A percentile compares a stretch with the other conserved stretches of the same genome.
phyloP scores from a whole-genome alignment of 2,797 vertebrate species.

The Erpetoichthys calabaricus region DNA sequence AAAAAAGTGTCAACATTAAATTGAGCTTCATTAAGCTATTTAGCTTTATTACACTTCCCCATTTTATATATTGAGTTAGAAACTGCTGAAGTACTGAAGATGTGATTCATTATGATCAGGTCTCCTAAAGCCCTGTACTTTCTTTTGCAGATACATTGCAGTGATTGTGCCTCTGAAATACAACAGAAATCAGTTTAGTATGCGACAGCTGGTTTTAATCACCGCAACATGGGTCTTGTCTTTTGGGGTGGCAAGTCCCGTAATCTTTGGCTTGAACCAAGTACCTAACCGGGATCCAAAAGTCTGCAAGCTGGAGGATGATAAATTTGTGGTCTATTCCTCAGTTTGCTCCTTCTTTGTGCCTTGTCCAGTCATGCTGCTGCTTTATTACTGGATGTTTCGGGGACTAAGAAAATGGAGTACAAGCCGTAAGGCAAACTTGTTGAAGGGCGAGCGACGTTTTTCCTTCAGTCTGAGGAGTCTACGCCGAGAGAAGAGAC shows the following conservation, averaged over 20 bases:
- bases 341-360: constrained; percentile 57
- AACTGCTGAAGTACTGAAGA: too few relatives aligned
- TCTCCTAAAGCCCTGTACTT: not conserved
- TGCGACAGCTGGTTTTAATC: constrained; percentile 47
- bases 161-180: constrained; percentile 53
- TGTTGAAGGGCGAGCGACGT: constrained; percentile 2
- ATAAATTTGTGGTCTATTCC: constrained; percentile 51
- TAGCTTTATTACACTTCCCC: too few relatives aligned
- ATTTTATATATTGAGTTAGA: too few relatives aligned
- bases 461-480: constrained; percentile 29
- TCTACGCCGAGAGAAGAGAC: constrained; percentile 8
- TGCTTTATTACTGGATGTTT: constrained; percentile 56
- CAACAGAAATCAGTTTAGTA: constrained; percentile 55
- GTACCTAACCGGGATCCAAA: constrained; percentile 37
- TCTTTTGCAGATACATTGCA: constrained; percentile 44
- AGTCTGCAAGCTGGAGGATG: constrained; percentile 47
- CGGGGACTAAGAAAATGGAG: constrained; percentile 45
- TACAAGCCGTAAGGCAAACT: constrained; percentile 28
- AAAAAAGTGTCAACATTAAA: too few relatives aligned
- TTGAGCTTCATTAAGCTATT: too few relatives aligned
- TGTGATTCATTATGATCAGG: too few relatives aligned
- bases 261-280: constrained; percentile 52
- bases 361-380: constrained; percentile 52
- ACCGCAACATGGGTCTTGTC: constrained; percentile 51
- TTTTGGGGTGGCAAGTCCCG: constrained; percentile 45